Evolutionary conservation across 1,140 invertebrate genomes (phyloP).

Genomic region (Drosophila biarmipes): DNA sequence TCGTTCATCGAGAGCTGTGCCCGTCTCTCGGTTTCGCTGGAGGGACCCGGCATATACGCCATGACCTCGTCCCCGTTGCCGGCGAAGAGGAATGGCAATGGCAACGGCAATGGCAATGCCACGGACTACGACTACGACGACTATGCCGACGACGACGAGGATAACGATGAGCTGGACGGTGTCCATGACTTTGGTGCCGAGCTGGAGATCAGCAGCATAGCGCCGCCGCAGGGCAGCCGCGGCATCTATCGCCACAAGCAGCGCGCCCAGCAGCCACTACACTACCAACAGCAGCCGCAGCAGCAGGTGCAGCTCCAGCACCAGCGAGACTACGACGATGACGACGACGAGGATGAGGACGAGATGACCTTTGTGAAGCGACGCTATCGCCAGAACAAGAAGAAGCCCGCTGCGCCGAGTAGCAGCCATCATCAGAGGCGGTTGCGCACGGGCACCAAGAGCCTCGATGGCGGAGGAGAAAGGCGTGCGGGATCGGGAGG

Average conservation of each 20-base stretch:
- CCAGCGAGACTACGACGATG: slow-evolving; percentile 65
- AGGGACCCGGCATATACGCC: slow-evolving; percentile 86
- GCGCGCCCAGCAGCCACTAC: slow-evolving; percentile 29
- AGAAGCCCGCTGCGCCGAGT: slow-evolving; percentile 57
- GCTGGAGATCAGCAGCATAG: slow-evolving; percentile 64
- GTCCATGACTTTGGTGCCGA: slow-evolving; percentile 64
- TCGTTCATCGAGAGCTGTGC: slow-evolving; percentile 94
- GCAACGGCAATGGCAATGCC: slow-evolving; percentile 56
- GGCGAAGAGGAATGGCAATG: slow-evolving; percentile 57
- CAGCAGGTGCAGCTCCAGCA: slow-evolving; percentile 24
- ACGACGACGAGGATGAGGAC: slow-evolving; percentile 77
- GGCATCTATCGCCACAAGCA: slow-evolving; percentile 43
- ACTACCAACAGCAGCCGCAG: slow-evolving; percentile 26
- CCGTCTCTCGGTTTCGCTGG: slow-evolving; percentile 92
- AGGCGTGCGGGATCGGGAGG: slow-evolving; percentile 31
- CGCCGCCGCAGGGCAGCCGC: slow-evolving; percentile 38
- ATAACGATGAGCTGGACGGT: slow-evolving; percentile 69
- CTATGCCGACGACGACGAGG: slow-evolving; percentile 70
- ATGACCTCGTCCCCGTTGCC: slow-evolving; percentile 80
- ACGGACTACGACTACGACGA: slow-evolving; percentile 78
- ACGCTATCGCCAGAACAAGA: slow-evolving; percentile 81
- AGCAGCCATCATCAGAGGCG: slow-evolving; percentile 74
- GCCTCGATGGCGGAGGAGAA: slow-evolving; percentile 62
- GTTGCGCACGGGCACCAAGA: slow-evolving; percentile 71
- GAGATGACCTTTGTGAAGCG: slow-evolving; percentile 70